Base-by-base conservation (phyloP, 2,888 invertebrate species). In the Torymus tubicola region DNA sequence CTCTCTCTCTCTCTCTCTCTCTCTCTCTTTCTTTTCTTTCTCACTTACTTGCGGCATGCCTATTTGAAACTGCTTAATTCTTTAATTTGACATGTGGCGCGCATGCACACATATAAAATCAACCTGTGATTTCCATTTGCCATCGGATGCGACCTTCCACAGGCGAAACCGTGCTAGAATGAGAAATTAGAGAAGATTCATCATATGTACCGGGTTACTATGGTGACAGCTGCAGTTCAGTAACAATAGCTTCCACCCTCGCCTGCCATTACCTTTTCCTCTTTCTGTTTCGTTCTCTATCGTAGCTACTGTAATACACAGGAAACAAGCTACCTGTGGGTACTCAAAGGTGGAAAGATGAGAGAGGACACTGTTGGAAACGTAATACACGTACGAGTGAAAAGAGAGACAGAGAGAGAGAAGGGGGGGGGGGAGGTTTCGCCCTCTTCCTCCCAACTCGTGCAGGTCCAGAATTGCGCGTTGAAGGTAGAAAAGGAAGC, bases 161-260 rank as follows among this genome's bases (percentile, higher is more conserved):
- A 58, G 69, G 31, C 31, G 11, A 58, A 69, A 57, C 16, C 31
- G 69, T 42, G 31, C 42, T 58, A 42, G 58, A 69, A 58, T 69
- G 10, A 69, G 69, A 69, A 69, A 69, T 58, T 69, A 69, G 58
- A 69, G 69, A 58, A 58, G 58, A 69, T 69, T 69, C 69, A 58
- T 69, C 31, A 16, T 42, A n/a, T 55, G 18, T 14, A 10, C 14
- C 16, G 58, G 21, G n/a, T 21, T 52, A 18, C 52, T 52, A 52
- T 21, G 21, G 16, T 2, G 31, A 31, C 31, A 5, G 31, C 31
- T 31, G 12, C 52, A 65, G 50, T 52, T 65, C 31, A n/a, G 21
- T 52, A 71, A 61, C 61, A 61, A 61, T 71, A 71, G 42, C 31
- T 18, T 5, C 14, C 18, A 24, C 42, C 16, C 16, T 60, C 55